Conservation (phyloP, 2,113 vertebrate species). For the Neomonachus schauinslandi region DNA sequence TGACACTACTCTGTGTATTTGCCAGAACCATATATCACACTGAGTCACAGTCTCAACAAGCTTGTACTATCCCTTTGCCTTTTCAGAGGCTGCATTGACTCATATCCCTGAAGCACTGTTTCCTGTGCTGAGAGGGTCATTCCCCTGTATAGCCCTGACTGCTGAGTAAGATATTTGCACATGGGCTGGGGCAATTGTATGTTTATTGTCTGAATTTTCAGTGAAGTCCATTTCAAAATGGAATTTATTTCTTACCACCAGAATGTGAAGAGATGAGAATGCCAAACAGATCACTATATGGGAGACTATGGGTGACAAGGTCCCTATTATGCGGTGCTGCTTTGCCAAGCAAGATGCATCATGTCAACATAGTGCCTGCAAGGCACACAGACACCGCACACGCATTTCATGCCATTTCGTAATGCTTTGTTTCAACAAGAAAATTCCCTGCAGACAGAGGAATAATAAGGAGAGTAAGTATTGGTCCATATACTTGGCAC, state of each 20-base stretch:
- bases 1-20: background rate
- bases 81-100: conserved; percentile 43
- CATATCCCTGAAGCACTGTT: background rate
- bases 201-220: background rate
- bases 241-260: background rate
- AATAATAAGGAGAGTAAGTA: background rate
- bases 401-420: background rate
- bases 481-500: background rate
- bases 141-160: background rate
- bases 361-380: background rate
- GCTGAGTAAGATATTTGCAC: conserved; percentile 28
- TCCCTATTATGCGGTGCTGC: background rate
- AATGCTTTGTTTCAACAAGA: background rate
- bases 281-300: background rate
- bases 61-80: background rate
- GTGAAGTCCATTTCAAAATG: background rate
- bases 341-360: conserved; percentile 52
- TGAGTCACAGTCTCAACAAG: conserved; percentile 24
- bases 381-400: background rate
- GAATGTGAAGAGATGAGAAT: background rate
- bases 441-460: background rate
- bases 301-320: background rate
- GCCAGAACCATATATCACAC: background rate
- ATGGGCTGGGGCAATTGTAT: background rate
- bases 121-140: conserved; percentile 3